Base-by-base conservation (phyloP, 1,140 invertebrate species). In the Gonioctena quinquepunctata region DNA sequence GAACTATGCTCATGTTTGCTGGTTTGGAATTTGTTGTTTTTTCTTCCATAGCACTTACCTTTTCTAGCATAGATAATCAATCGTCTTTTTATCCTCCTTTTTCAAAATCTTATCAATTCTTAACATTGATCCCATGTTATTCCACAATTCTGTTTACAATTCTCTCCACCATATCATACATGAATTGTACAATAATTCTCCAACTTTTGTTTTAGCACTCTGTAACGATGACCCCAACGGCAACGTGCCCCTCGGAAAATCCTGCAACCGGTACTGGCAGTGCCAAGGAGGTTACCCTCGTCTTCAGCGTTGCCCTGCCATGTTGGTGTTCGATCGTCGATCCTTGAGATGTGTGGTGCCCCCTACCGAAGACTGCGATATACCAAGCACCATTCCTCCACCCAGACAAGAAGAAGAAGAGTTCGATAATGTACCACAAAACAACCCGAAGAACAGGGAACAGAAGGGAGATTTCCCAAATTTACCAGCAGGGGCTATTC, bases 221-320 rank as follows among this genome's bases (percentile, higher is more conserved):
- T 96, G 94, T 83, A 95, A 95, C 81, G 93, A 96, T 64, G 93
- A 95, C 74, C 87, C 94, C 23, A 85, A 86, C 65, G 89, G 89
- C 26, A 89, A 89, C 74, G 89, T 91, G 5, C 86, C 89, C 6
- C 82, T 94, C 22, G 94, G 94, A 74, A 96, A 96, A 84, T 95
- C 93, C 2, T 96, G 94, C 87, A 95, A 95, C 84, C 87, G 94
- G 22, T 96, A 96, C 84, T 96, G 95, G 94, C 92, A 95, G 76
- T 96, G 94, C 78, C 94, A 96, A 82, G 94, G 94, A 26, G 95
- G 94, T 2, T 96, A 96, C 82, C 94, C 94, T 18, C 90, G 94
- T 72, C 88, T 96, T 0, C 94, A 96, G 79, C 86, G 94, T 50
- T 96, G 94, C 82, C 94, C 94, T 0, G 94, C 94, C 23, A 95